These are phyloP conservation scores for Bradypus variegatus DNA, from an alignment of 2,797 vertebrate genomes.

Conservation along the genomic window DNA sequence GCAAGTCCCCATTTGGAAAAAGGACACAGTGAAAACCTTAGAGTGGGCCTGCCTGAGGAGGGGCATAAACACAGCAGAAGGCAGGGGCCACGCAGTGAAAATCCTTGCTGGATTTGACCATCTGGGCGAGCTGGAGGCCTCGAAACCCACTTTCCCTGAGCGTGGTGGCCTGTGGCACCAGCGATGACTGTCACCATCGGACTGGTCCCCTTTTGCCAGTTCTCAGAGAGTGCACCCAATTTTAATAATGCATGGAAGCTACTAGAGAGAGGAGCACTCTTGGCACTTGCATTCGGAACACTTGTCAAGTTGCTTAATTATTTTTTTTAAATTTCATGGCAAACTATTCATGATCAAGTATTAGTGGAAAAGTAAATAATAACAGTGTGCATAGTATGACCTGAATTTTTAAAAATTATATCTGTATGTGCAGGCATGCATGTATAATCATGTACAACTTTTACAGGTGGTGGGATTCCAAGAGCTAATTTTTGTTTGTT, in stretches of 20 bases:
- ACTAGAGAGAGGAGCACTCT: background rate
- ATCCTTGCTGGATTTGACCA: too few relatives aligned
- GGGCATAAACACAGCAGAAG: too few relatives aligned
- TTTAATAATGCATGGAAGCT: background rate
- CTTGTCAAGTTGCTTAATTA: background rate
- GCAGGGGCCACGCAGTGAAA: too few relatives aligned
- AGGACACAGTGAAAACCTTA: background rate
- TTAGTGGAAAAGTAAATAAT: background rate
- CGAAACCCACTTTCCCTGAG: too few relatives aligned
- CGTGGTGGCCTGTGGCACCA: too few relatives aligned
- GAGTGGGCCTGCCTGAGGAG: too few relatives aligned
- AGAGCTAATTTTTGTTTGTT: background rate
- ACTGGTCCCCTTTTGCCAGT: too few relatives aligned
- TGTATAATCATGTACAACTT: too few relatives aligned
- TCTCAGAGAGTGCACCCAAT: background rate
- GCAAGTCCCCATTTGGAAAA: background rate
- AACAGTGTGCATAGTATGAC: background rate
- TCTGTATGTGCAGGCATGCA: background rate
- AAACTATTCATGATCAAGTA: background rate
- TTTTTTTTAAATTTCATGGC: background rate
- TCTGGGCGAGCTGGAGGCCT: background rate
- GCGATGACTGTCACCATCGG: rapidly evolving
- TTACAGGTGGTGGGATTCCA: background rate
- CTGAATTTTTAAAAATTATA: background rate
- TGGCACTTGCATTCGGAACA: background rate